Percentiles rank a stretch among this genome's conserved stretches.
phyloP scores from a whole-genome alignment of 2,888 invertebrate genomes.

The Drosophila neonasuta region DNA sequence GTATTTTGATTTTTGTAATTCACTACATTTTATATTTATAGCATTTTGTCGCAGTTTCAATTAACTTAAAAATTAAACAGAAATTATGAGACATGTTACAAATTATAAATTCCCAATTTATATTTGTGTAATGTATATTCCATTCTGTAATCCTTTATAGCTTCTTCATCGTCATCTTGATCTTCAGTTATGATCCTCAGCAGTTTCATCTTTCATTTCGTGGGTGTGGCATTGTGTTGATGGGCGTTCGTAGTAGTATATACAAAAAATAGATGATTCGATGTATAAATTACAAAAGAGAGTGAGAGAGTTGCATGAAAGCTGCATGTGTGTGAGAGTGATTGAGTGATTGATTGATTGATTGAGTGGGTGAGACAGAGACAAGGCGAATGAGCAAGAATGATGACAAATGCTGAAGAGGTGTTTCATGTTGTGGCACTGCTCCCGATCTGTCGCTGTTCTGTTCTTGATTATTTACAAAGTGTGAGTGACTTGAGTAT shows the following conservation, averaged over 20 bases:
- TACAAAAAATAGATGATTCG: conserved; percentile 56
- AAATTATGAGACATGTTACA: conserved; percentile 61
- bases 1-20: conserved; percentile 73
- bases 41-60: conserved; percentile 76
- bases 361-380: conserved; percentile 37
- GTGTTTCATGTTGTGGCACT: conserved; percentile 26
- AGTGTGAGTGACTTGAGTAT: conserved; percentile 67
- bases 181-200: conserved; percentile 9
- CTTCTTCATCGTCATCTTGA: conserved; percentile 16
- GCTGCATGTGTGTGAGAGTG: conserved; percentile 51
- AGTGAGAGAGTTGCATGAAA: conserved; percentile 66
- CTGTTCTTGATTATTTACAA: conserved; percentile 52
- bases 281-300: conserved; percentile 42
- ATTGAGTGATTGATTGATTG: conserved; percentile 22
- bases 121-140: conserved; percentile 54
- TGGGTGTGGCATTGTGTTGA: conserved; percentile 51
- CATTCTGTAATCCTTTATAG: conserved; percentile 40
- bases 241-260: conserved; percentile 58
- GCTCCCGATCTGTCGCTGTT: conserved; percentile 20
- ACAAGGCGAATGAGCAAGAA: conserved; percentile 23
- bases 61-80: conserved; percentile 75
- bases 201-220: conserved; percentile 41
- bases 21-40: conserved; percentile 80
- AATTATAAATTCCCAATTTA: conserved; percentile 56
- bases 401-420: conserved; percentile 18